These are phyloP conservation scores for Synergus umbraculus DNA, from an alignment of 2,888 invertebrate species.

Conservation along the genomic window DNA sequence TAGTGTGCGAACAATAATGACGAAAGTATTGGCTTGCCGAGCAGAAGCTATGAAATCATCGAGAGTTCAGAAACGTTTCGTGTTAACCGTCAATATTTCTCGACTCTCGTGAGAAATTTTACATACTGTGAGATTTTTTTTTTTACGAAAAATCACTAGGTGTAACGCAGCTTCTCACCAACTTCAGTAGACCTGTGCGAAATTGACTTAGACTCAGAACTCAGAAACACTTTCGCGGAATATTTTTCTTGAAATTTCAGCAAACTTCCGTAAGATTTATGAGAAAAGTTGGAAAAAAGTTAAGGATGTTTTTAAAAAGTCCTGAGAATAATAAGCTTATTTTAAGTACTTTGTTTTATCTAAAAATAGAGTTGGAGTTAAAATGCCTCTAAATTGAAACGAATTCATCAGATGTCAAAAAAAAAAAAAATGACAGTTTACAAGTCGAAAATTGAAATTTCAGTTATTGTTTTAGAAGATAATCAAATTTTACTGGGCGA, in stretches of 20 bases:
- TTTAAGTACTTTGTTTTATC: no score
- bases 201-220: not conserved
- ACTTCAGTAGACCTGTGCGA: constrained; percentile 29
- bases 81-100: constrained; percentile 25
- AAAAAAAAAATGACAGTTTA: no score
- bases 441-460: no score
- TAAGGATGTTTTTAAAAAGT: not conserved
- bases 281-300: not conserved
- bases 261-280: not conserved
- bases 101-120: constrained; percentile 18
- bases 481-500: no score
- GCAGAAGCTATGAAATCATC: constrained; percentile 41
- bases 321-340: not conserved
- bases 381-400: no score
- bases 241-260: not conserved
- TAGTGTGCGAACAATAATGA: constrained; percentile 42
- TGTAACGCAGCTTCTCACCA: constrained; percentile 1
- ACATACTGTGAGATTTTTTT: not conserved
- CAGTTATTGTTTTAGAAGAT: no score
- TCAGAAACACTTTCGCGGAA: not conserved
- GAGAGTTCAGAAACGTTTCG: constrained; percentile 16
- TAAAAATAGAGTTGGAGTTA: no score
- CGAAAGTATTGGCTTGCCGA: constrained; percentile 46
- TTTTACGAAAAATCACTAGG: constrained; percentile 2
- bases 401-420: no score